phyloP scores from a whole-genome alignment of 2,113 vertebrate species.

The Ariopsis seemanni region DNA sequence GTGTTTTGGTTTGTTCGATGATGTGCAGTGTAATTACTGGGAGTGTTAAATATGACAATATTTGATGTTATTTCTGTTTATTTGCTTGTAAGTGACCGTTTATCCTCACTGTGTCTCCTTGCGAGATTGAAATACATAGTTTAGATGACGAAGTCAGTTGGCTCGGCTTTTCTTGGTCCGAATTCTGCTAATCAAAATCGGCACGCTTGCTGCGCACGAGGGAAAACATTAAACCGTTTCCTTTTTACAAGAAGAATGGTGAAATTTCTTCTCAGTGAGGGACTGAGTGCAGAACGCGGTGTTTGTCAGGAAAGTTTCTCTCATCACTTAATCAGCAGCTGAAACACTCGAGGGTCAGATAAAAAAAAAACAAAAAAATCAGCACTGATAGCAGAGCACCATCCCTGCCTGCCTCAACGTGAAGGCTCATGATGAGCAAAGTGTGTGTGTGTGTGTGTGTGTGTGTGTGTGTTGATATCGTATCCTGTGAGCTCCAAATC shows the following conservation, averaged over 20 bases:
- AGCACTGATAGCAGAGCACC: background rate
- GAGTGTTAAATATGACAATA: background rate
- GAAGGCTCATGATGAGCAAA: slow-evolving; percentile 12
- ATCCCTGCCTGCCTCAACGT: background rate
- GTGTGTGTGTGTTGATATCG: slow-evolving; percentile 1
- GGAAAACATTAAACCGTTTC: background rate
- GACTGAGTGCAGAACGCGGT: background rate
- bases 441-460: background rate
- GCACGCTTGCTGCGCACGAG: background rate
- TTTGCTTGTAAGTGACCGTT: background rate
- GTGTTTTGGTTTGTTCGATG: background rate
- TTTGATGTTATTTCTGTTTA: background rate
- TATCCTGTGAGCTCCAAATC: slow-evolving; percentile 34
- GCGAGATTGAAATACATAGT: background rate
- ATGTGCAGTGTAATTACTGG: background rate
- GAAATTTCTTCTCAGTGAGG: background rate
- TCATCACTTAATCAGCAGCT: slow-evolving; percentile 34
- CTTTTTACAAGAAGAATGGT: background rate
- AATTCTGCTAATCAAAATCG: background rate
- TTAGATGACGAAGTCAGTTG: background rate
- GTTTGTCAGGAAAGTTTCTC: slow-evolving; percentile 4
- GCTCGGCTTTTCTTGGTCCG: background rate
- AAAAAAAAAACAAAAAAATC: slow-evolving; percentile 7
- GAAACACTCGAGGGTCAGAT: background rate
- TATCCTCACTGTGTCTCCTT: background rate